Evolutionary conservation across 2,888 invertebrate species (phyloP).

Genomic region (Brachypterus glaber): DNA sequence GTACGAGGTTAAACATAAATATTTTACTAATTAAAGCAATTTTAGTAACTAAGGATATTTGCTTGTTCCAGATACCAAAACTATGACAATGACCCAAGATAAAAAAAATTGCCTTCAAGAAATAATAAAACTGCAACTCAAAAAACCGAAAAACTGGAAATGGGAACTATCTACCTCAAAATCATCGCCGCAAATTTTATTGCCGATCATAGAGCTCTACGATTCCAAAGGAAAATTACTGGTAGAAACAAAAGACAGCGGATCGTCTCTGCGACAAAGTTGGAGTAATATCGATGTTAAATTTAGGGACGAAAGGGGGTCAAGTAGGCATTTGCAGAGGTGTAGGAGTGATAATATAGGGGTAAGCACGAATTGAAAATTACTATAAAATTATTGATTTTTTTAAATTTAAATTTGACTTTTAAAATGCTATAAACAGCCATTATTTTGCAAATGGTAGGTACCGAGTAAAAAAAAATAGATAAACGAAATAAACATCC

Average conservation of each 20-base stretch:
- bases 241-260: constrained; percentile 51
- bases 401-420: too few relatives aligned
- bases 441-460: too few relatives aligned
- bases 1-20: too few relatives aligned
- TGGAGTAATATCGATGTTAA: constrained; percentile 30
- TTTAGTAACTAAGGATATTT: too few relatives aligned
- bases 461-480: too few relatives aligned
- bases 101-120: constrained; percentile 33
- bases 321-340: constrained; percentile 19
- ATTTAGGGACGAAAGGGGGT: constrained; percentile 12
- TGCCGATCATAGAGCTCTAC: constrained; percentile 54
- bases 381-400: too few relatives aligned
- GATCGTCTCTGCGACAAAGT: constrained; percentile 38
- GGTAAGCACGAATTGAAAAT: too few relatives aligned
- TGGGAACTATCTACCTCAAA: constrained; percentile 57
- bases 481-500: too few relatives aligned
- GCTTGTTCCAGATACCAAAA: too few relatives aligned
- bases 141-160: constrained; percentile 52
- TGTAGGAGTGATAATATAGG: constrained; percentile 25
- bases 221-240: constrained; percentile 53
- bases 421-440: too few relatives aligned
- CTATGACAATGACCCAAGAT: constrained; percentile 20
- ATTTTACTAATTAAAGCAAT: too few relatives aligned
- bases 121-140: constrained; percentile 51
- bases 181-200: constrained; percentile 49